Evolutionary conservation across 2,113 vertebrate species (phyloP), one percentile per base, ranked within the genome.

Genomic region (Callionymus lyra): DNA sequence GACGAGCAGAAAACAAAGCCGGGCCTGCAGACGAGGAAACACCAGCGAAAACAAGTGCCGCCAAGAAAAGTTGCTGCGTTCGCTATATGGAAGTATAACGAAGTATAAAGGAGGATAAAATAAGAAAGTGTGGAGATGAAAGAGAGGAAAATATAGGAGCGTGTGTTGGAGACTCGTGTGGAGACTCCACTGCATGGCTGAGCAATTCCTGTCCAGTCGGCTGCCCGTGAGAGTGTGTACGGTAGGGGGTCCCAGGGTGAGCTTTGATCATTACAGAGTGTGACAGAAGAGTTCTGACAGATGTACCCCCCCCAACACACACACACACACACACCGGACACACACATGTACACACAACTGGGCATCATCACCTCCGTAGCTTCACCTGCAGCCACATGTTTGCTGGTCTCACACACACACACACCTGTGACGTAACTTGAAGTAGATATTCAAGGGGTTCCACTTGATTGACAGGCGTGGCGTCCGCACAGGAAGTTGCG

Each of bases 261-360:
- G 73, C 83, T 85, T 85, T 84, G 83, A 85, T 85, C 83, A 84
- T 83, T 80, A 83, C 70, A 2, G 49, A 74, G 78, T 81, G 83
- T 81, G 75, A 80, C 80, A 80, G 80, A 84, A 66, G 74, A 75
- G 65, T 80, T 82, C 82, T 84, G 83, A 85, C 79, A 80, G 74
- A 61, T 62, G 71, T 71, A 74, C 53, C 35, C 12, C 10, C 19
- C 49, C 53, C 47, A 47, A 46, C 53, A 53, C 21, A 17, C 44
- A 13, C 43, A 17, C 51, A 40, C 57, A 49, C 53, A 55, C 43
- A 54, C 56, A 50, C 63, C 52, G 53, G n/a, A 11, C 43, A 44
- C 56, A 44, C 42, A 59, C 56, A 19, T 41, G 34, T 38, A 18
- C 42, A 43, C 43, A 50, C n/a, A n/a, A n/a, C n/a, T n/a, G n/a